A percentile compares a stretch with the other conserved stretches of the same genome.
Conservation (phyloP, 2,888 invertebrate genomes). For the Glaucopsyche alexis region DNA sequence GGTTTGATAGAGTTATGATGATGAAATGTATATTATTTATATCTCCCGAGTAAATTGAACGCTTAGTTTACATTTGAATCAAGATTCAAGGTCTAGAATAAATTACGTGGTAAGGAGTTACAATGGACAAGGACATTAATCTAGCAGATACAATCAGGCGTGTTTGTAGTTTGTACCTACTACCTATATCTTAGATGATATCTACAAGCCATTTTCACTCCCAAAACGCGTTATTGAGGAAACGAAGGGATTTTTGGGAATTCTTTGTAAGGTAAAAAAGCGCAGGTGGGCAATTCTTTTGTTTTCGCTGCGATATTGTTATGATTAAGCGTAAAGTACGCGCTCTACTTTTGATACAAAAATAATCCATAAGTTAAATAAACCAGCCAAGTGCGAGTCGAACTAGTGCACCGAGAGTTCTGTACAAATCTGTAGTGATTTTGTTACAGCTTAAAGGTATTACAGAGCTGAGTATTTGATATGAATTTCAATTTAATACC, state of each 20-base stretch:
- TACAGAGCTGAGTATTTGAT: no score
- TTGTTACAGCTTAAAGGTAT: no score
- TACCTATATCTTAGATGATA: conserved; percentile 64
- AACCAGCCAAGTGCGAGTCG: no score
- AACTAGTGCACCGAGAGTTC: no score
- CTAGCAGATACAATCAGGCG: conserved; percentile 67
- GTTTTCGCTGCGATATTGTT: background rate
- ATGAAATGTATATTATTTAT: background rate
- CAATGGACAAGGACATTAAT: conserved; percentile 66
- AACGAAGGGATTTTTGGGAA: conserved; percentile 27
- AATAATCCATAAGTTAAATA: background rate
- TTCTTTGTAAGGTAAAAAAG: background rate
- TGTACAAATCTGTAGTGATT: no score
- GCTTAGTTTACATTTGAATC: conserved; percentile 21
- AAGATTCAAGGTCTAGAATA: conserved; percentile 41
- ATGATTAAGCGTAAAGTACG: background rate
- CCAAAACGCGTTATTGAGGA: conserved; percentile 39
- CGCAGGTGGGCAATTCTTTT: background rate
- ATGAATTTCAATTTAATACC: no score
- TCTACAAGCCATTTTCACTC: conserved; percentile 58
- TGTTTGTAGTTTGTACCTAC: conserved; percentile 44
- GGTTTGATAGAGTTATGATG: background rate
- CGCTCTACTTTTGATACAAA: conserved; percentile 5
- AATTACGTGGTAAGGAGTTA: conserved; percentile 51
- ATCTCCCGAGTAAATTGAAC: conserved; percentile 20